Conservation (phyloP, 2,797 vertebrate genomes). For the Bradypodion ventrale region DNA sequence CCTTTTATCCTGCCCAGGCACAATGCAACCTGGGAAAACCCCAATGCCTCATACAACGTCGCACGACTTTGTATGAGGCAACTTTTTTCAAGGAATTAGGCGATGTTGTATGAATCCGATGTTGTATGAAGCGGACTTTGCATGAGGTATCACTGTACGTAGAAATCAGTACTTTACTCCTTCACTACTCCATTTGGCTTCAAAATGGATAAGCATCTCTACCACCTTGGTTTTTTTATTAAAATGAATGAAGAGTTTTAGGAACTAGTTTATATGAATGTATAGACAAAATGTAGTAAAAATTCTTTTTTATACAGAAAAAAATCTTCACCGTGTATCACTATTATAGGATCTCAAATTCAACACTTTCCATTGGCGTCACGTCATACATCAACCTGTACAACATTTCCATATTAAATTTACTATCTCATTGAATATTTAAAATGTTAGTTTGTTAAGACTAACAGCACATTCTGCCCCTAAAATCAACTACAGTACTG, state of each 20-base stretch:
- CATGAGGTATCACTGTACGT: no score
- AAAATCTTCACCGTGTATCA: background rate
- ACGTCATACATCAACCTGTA: background rate
- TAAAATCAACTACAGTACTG: background rate
- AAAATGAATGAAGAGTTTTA: background rate
- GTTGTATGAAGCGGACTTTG: no score
- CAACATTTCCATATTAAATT: background rate
- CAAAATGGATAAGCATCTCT: background rate
- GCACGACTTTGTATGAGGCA: no score
- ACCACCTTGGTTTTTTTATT: background rate
- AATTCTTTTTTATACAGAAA: background rate
- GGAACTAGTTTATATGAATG: background rate
- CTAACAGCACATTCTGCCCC: background rate
- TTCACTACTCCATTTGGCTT: background rate
- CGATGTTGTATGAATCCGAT: no score
- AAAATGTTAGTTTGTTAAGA: background rate
- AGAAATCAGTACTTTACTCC: background rate
- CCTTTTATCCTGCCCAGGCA: no score
- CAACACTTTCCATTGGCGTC: background rate
- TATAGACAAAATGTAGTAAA: background rate
- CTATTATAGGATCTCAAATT: background rate
- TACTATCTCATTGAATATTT: no score
- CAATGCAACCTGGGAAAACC: no score
- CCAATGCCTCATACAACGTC: no score
- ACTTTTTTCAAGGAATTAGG: no score